Conservation (phyloP, 1,140 invertebrate species). For the Listronotus bonariensis region DNA sequence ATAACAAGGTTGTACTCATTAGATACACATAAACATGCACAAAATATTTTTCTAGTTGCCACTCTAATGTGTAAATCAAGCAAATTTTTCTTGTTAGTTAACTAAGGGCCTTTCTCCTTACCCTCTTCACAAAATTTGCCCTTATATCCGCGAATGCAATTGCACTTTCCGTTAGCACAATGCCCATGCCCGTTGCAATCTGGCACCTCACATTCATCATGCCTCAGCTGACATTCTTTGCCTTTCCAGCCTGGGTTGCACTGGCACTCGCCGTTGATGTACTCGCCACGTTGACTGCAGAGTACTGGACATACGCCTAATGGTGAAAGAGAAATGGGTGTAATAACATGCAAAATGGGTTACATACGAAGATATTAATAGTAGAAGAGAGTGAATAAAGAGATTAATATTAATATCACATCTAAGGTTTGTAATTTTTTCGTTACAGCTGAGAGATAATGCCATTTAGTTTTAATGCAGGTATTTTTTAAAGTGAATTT, state of each 20-base stretch:
- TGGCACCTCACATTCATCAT: conserved; percentile 91
- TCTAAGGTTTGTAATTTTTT: too few species aligned
- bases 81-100: background rate
- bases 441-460: too few species aligned
- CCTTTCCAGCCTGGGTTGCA: conserved; percentile 98
- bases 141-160: conserved; percentile 90
- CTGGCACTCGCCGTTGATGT: conserved; percentile 93
- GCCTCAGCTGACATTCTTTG: conserved; percentile 89
- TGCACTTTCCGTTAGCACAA: conserved; percentile 92
- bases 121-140: conserved; percentile 89
- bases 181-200: conserved; percentile 95
- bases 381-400: too few species aligned
- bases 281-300: conserved; percentile 94
- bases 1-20: too few species aligned
- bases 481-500: too few species aligned
- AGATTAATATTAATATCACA: too few species aligned
- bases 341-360: conserved; percentile 1
- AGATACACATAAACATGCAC: background rate
- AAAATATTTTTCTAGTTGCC: background rate
- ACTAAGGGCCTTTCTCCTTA: conserved; percentile 53
- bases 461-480: too few species aligned
- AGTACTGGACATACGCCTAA: conserved; percentile 91
- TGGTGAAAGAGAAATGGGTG: background rate
- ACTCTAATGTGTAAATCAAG: background rate
- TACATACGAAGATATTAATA: background rate